These are phyloP conservation scores for Hyaena hyaena DNA, from an alignment of 2,113 vertebrate species.

Conservation along the genomic window DNA sequence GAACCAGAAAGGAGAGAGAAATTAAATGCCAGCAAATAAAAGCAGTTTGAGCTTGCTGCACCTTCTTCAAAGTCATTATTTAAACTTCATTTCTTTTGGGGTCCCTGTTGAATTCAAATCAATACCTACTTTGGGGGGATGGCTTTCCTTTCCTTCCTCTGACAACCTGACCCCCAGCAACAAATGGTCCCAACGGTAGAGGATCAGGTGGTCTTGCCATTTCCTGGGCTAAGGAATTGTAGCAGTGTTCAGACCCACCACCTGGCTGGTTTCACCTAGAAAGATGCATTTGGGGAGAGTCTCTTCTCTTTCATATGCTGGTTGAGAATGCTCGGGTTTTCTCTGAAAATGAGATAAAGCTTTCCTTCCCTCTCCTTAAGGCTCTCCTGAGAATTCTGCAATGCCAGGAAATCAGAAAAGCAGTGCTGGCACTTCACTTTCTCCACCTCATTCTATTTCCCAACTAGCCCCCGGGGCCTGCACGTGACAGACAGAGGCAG, in stretches of 20 bases:
- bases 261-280: neutral
- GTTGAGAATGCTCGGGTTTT: neutral
- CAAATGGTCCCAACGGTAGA: neutral
- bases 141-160: neutral
- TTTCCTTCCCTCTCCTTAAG: neutral
- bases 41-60: neutral
- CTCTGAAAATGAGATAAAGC: neutral
- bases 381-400: neutral
- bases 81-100: neutral
- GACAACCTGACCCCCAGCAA: neutral
- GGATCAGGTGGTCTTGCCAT: neutral
- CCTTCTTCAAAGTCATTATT: conserved; percentile 12
- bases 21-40: conserved; percentile 1
- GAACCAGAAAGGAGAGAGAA: neutral
- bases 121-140: neutral
- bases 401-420: neutral
- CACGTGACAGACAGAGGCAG: neutral
- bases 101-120: neutral
- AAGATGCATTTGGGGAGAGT: neutral
- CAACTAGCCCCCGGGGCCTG: neutral
- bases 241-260: neutral
- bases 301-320: neutral
- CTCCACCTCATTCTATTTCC: neutral
- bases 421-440: too few species aligned
- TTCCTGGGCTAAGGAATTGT: neutral